Evolutionary conservation across 1,140 invertebrate species (phyloP).

Genomic region (Anastatus disparis): DNA sequence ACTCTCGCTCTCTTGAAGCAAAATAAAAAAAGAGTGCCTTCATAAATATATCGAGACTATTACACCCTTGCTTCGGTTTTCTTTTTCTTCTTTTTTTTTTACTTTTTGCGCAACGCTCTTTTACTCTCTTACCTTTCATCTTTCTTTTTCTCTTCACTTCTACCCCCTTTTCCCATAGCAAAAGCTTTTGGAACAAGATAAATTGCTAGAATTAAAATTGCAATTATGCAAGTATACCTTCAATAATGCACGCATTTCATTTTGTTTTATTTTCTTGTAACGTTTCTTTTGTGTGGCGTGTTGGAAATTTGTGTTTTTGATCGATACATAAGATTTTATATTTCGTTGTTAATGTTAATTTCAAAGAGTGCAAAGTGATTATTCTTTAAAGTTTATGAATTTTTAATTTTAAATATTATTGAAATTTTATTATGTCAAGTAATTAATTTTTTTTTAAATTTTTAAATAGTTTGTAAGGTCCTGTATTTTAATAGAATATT

Average conservation of each 20-base stretch:
- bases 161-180: not conserved
- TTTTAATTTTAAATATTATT: not conserved
- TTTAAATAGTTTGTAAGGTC: no score
- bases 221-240: conserved; percentile 23
- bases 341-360: no score
- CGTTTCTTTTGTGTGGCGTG: not conserved
- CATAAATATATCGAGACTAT: conserved; percentile 27
- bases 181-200: not conserved
- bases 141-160: not conserved
- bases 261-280: not conserved
- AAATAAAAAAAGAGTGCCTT: conserved; percentile 27
- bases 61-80: no score
- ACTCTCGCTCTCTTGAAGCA: no score
- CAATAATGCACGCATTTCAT: not conserved
- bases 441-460: no score
- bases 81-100: not conserved
- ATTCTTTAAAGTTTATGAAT: no score
- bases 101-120: not conserved
- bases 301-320: no score
- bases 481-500: no score
- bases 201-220: conserved; percentile 30
- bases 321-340: no score
- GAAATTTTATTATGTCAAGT: not conserved
- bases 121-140: not conserved
- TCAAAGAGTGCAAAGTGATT: no score